Evolutionary conservation across 1,140 invertebrate genomes (phyloP).

Genomic region (silkworm (Bombyx mori)): DNA sequence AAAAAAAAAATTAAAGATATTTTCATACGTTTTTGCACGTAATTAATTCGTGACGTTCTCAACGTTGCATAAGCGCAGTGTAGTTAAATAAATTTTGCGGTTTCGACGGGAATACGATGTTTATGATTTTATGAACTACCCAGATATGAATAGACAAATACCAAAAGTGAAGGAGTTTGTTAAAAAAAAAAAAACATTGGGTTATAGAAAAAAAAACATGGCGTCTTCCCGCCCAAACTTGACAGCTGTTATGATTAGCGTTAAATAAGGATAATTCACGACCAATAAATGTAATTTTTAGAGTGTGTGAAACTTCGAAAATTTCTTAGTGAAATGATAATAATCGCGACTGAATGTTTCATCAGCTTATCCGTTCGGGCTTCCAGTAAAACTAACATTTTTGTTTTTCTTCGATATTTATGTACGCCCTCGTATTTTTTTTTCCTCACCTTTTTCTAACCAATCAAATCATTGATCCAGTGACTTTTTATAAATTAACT

Average conservation of each 20-base stretch:
- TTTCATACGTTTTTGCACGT: slow-evolving; percentile 71
- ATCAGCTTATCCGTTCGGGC: slow-evolving; percentile 65
- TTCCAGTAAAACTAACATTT: slow-evolving; percentile 61
- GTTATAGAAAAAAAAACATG: slow-evolving; percentile 8
- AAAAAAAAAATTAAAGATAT: slow-evolving; percentile 47
- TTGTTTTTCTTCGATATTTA: slow-evolving; percentile 11
- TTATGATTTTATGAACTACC: background rate
- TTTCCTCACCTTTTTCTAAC: slow-evolving; percentile 10
- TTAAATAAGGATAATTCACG: slow-evolving; percentile 57
- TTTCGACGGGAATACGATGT: slow-evolving; percentile 30
- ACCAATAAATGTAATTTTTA: slow-evolving; percentile 68
- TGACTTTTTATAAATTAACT: too few relatives aligned
- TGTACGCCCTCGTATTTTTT: slow-evolving; percentile 6
- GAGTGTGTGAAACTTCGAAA: slow-evolving; percentile 50
- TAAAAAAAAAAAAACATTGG: slow-evolving; percentile 6
- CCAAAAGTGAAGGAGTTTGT: slow-evolving; percentile 11
- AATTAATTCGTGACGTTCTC: slow-evolving; percentile 24
- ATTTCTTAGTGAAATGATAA: slow-evolving; percentile 65
- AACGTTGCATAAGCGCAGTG: slow-evolving; percentile 26
- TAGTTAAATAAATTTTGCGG: slow-evolving; percentile 31
- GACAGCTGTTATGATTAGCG: slow-evolving; percentile 55
- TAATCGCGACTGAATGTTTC: slow-evolving; percentile 65
- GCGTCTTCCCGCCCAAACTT: slow-evolving; percentile 29
- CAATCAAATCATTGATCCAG: too few relatives aligned
- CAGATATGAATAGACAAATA: background rate